phyloP scores from a whole-genome alignment of 1,140 invertebrate species.

The Coenobita brevimanus region DNA sequence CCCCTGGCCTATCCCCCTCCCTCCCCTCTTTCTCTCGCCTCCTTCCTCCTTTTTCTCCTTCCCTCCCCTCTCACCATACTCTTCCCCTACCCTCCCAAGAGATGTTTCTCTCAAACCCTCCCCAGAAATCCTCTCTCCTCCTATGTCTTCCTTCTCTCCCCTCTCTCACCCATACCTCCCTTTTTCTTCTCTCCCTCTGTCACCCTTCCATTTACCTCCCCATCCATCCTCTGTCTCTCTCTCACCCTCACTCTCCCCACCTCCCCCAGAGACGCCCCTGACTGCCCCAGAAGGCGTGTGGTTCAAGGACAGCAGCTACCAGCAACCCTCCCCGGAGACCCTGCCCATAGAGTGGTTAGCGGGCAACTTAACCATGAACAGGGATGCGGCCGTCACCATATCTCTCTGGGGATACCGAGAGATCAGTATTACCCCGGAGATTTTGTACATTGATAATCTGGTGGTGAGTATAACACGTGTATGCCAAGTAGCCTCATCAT shows the following conservation, averaged over 20 bases:
- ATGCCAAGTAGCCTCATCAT: not conserved
- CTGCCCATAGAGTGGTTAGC: conserved; percentile 87
- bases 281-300: conserved; percentile 88
- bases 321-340: conserved; percentile 81
- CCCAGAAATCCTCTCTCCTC: too few relatives aligned
- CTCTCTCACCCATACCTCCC: too few relatives aligned
- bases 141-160: too few relatives aligned
- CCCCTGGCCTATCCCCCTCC: too few relatives aligned
- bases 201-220: too few relatives aligned
- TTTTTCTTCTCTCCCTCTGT: too few relatives aligned
- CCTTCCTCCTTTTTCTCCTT: too few relatives aligned
- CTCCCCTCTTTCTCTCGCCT: too few relatives aligned
- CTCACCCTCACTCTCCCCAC: not conserved
- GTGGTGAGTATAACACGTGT: conserved; percentile 74
- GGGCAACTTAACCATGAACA: conserved; percentile 88
- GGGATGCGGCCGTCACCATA: conserved; percentile 83
- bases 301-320: conserved; percentile 83
- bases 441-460: conserved; percentile 79
- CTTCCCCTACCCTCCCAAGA: too few relatives aligned
- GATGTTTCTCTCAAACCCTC: too few relatives aligned
- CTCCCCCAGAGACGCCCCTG: conserved; percentile 84
- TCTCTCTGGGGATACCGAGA: conserved; percentile 91
- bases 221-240: too few relatives aligned
- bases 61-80: too few relatives aligned
- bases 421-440: conserved; percentile 82